A percentile compares a stretch with the other conserved stretches of the same genome.
phyloP scores from a whole-genome alignment of 2,888 invertebrate genomes.

The Byasa hedistus region DNA sequence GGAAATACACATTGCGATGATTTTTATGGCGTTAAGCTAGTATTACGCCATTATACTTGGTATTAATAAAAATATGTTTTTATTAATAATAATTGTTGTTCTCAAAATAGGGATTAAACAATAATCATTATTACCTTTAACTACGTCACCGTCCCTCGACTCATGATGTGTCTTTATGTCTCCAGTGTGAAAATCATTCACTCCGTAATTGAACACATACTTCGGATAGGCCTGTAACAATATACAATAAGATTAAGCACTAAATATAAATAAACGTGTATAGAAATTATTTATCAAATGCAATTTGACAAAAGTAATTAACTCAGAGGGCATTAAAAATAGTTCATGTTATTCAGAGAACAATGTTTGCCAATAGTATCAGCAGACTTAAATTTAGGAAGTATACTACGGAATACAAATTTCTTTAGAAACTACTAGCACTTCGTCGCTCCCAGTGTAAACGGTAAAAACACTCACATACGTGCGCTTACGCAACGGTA shows the following conservation, averaged over 20 bases:
- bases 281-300: too few relatives aligned
- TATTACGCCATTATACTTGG: too few relatives aligned
- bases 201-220: slow-evolving; percentile 80
- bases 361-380: not conserved
- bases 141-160: slow-evolving; percentile 76
- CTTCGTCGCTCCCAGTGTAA: slow-evolving; percentile 23
- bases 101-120: not conserved
- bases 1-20: too few relatives aligned
- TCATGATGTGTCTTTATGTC: slow-evolving; percentile 81
- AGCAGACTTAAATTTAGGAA: not conserved
- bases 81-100: too few relatives aligned
- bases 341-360: not conserved
- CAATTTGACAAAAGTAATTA: too few relatives aligned
- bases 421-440: slow-evolving; percentile 21
- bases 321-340: too few relatives aligned
- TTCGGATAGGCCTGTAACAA: slow-evolving; percentile 81
- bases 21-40: too few relatives aligned
- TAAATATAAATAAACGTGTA: too few relatives aligned
- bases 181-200: slow-evolving; percentile 80
- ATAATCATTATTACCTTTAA: slow-evolving; percentile 58
- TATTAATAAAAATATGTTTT: too few relatives aligned
- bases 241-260: too few relatives aligned
- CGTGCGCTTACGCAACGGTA: slow-evolving; percentile 29
- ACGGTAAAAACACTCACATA: slow-evolving; percentile 24
- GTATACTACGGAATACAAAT: slow-evolving; percentile 9